Evolutionary conservation across 2,888 invertebrate species (phyloP), one percentile per base, ranked within the genome.

Genomic region (Falcaria lacertinaria): DNA sequence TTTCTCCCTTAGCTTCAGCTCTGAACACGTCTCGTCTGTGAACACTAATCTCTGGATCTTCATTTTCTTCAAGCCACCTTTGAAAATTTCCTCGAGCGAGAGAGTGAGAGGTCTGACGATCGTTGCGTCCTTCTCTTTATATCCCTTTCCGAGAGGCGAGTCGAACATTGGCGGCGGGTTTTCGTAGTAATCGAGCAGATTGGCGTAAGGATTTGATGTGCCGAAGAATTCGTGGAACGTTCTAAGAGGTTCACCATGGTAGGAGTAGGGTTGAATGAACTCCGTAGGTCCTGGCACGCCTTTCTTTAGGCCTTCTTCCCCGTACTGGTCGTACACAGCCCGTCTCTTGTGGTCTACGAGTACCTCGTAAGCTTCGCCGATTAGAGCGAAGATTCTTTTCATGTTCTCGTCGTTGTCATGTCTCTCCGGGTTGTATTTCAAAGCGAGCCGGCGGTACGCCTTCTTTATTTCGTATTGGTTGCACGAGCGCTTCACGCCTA

Each of bases 271-370:
- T 43, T 92, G 91, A 54, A 94, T 92, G 72, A 91, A 94, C 4
- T 90, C 91, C 0, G 59, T 62, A 0, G 93, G 93, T 2, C 93
- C 91, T 3, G 94, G 93, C 0, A 96, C 92, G 0, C 97, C 96
- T 61, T 91, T 91, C 73, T 96, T 96, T 35, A 97, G 85, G 0
- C 96, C 97, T 63, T 94, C 94, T 77, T 97, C 97, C 0, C 97
- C 97, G 78, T 94, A 97, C 64, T 96, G 95, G 79, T 97, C 97
- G 82, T 94, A 98, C 13, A 97, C 92, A 11, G 96, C 94, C 44
- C 95, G 90, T 47, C 82, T 83, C 48, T 92, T 80, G 34, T 93
- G 91, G 74, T 94, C 89, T 1, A 92, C 91, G 17, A 96, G 84
- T 6, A 96, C 93, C 62, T 96, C 96, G 71, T 93, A 96, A 0